Base-by-base conservation (phyloP, 2,888 invertebrate genomes). In the Apamea anceps region DNA sequence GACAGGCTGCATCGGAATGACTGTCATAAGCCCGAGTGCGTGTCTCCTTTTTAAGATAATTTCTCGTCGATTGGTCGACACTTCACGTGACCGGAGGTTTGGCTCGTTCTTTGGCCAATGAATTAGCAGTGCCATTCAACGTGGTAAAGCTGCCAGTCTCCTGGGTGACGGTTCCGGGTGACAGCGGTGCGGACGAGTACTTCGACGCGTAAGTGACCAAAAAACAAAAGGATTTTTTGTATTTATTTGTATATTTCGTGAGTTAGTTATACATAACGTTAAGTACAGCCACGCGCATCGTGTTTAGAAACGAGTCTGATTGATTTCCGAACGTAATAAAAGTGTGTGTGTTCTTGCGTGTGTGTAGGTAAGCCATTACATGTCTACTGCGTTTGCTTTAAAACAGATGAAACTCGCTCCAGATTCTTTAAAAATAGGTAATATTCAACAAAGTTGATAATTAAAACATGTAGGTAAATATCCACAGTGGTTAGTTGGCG, bases 281-380 rank as follows among this genome's bases (percentile, higher is more conserved):
- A 65, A 57, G 54, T 63, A 75, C 28, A 77, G 45, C n/a, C 45
- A 45, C 51, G 65, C 57, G 54, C 85, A 70, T 75, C 37, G 80
- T 92, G 91, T 93, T 93, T 93, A 91, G 89, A 92, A 92, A 90
- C 90, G 84, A 88, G 88, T 88, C 91, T 90, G 91, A 94, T 93
- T 93, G 93, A 95, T 96, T 95, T 94, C 94, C 94, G 93, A 94
- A 91, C 85, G 90, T 91, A 93, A 94, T 95, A 95, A 95, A 95
- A 93, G 91, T 92, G 32, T 32, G 32, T 32, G 32, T 32, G 89
- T 90, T 92, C 86, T 86, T 90, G 87, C 88, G 89, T 75, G 88
- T 91, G 88, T 92, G 91, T 93, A 91, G 90, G 92, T 91, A 92
- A 93, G 90, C 93, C 90, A 92, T 93, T 91, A 92, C 91, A 89